phyloP scores from a whole-genome alignment of 2,113 vertebrate genomes.

The Mystacornis crossleyi region DNA sequence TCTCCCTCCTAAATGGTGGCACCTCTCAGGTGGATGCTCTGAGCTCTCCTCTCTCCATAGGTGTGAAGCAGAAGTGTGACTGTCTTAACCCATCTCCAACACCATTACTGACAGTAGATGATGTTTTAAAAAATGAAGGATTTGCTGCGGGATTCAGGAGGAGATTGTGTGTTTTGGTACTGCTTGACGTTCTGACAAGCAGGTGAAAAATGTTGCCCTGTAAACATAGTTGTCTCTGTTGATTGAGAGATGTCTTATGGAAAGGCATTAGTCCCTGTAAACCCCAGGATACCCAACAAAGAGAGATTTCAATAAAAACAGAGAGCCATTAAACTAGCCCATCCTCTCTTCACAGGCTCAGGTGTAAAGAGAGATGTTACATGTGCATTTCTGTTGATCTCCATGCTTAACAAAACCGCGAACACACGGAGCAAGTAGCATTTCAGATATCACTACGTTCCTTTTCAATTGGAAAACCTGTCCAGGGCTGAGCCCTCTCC shows the following conservation, averaged over 20 bases:
- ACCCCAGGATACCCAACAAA: not conserved
- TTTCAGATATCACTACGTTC: fast-evolving
- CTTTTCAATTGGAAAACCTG: not conserved
- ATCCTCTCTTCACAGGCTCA: not conserved
- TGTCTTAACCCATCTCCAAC: not conserved
- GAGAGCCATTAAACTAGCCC: not conserved
- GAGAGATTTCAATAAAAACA: slow-evolving; percentile 2
- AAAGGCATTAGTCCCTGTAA: not conserved
- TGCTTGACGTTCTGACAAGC: not conserved
- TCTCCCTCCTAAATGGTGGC: not conserved
- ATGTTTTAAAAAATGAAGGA: not conserved
- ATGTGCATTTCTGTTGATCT: not conserved
- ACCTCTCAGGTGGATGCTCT: not conserved
- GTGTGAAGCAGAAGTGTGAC: not conserved
- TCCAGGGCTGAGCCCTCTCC: not conserved
- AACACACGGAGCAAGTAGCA: not conserved
- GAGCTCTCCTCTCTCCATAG: not conserved
- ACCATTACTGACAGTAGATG: not conserved
- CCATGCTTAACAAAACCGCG: not conserved
- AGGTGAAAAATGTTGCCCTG: not conserved
- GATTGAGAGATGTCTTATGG: not conserved
- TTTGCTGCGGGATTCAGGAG: not conserved
- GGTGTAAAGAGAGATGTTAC: not conserved
- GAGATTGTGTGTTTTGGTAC: not conserved
- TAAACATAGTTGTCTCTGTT: not conserved